Evolutionary conservation across 1,140 invertebrate genomes (phyloP), one percentile per base, ranked within the genome.

Genomic region (Asobara japonica): DNA sequence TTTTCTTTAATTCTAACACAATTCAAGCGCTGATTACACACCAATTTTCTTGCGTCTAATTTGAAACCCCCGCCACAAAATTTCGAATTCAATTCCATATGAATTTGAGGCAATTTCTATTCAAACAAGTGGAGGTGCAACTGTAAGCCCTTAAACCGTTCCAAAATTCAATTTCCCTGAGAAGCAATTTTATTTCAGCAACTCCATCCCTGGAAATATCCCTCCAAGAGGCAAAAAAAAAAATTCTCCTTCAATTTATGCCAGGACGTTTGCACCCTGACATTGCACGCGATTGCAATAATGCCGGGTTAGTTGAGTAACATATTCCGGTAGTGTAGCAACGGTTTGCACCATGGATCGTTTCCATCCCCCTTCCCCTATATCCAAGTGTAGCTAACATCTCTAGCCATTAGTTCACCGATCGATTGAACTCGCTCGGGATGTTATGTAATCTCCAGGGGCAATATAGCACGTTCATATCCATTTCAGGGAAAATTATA

Each of bases 371-470:
- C 4, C 22, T 20, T 20, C 0, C 20, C 51, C 51, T 18, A 56
- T 25, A 6, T 11, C 20, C 51, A 18, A 22, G 13, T 33, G 25
- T 31, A 36, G 29, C 67, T 36, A 69, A 51, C 67, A 51, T 69
- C 31, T 11, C 30, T 10, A 18, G 48, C 51, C 51, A 69, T 69
- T 69, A 69, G 41, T 61, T 62, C 16, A 61, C 18, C 67, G 67
- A 69, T 69, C 51, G 48, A 29, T 56, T 61, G 8, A 69, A 69
- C 31, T 69, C 67, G 20, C 67, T 31, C 20, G n/a, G 41, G 13
- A 69, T 33, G 48, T 69, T 69, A 69, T 20, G 51, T 69, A 69
- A 69, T 69, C 41, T 61, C 41, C 22, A 61, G 67, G 11, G 51
- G 36, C 38, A 51, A 69, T 69, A 69, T 69, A 31, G 20, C 41